Percentiles rank a stretch among this genome's conserved stretches.
Evolutionary conservation across 2,888 invertebrate genomes (phyloP).

Genomic region (Alsophila aescularia): DNA sequence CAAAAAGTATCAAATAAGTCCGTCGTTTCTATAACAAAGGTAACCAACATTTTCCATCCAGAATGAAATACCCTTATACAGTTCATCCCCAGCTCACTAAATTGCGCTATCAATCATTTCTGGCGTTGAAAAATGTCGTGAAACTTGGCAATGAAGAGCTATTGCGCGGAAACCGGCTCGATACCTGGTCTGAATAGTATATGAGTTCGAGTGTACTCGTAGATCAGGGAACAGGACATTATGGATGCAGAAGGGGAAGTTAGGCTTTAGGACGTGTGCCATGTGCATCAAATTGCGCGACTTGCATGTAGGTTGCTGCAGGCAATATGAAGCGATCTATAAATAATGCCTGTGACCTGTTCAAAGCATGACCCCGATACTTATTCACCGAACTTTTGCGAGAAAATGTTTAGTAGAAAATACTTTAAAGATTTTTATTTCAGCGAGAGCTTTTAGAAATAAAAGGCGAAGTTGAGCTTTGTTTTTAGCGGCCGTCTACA

Average conservation of each 20-base stretch:
- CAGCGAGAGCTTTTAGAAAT: too few relatives aligned
- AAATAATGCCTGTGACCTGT: background rate
- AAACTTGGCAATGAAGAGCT: conserved; percentile 41
- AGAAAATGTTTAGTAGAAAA: too few relatives aligned
- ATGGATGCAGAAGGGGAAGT: conserved; percentile 9
- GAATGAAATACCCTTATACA: conserved; percentile 7
- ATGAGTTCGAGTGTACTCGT: conserved; percentile 29
- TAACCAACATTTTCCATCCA: background rate
- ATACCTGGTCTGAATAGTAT: conserved; percentile 38
- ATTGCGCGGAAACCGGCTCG: conserved; percentile 38
- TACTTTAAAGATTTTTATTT: too few relatives aligned
- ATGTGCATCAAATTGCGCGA: conserved; percentile 10
- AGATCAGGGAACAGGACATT: conserved; percentile 9
- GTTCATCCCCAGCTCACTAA: conserved; percentile 26
- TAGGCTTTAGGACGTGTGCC: background rate
- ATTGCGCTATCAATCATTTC: conserved; percentile 39
- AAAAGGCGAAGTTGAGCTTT: too few relatives aligned
- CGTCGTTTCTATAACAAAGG: background rate
- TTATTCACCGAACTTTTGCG: background rate
- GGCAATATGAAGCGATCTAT: conserved; percentile 1
- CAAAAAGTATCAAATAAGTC: background rate
- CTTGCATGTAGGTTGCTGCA: background rate
- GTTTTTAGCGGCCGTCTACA: too few relatives aligned
- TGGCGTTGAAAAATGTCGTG: conserved; percentile 41
- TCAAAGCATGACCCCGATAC: background rate